Conservation (phyloP, 2,888 invertebrate genomes). For the Pachymerium ferrugineum region DNA sequence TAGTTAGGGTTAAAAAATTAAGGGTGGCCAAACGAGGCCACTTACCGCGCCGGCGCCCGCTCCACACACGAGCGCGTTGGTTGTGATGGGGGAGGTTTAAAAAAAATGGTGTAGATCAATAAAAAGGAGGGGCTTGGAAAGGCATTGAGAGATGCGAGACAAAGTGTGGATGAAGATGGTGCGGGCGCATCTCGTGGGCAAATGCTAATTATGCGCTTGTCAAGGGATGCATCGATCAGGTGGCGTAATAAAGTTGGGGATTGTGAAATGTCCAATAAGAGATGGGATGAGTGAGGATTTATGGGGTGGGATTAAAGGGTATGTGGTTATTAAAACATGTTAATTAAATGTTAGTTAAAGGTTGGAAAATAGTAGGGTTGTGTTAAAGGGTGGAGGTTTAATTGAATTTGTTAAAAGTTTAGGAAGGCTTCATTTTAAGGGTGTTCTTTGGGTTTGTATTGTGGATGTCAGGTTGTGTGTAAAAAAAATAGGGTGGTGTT, state of each 20-base stretch:
- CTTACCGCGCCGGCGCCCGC: slow-evolving; percentile 10
- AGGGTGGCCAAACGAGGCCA: background rate
- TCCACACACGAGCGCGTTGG: background rate
- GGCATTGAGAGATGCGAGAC: background rate
- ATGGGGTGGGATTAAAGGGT: no score
- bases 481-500: no score
- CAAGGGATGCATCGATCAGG: background rate
- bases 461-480: no score
- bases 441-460: no score
- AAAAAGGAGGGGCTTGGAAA: background rate
- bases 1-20: background rate
- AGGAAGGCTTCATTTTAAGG: no score
- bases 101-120: background rate
- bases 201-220: background rate
- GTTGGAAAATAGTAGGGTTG: background rate
- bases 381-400: background rate
- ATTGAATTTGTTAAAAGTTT: background rate
- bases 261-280: background rate
- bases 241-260: background rate
- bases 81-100: background rate
- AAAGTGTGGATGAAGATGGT: background rate
- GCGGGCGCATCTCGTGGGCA: background rate
- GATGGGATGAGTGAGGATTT: background rate
- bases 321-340: no score
- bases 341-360: background rate